Conservation (phyloP, 2,113 vertebrate species). For the Regulus satrapa region DNA sequence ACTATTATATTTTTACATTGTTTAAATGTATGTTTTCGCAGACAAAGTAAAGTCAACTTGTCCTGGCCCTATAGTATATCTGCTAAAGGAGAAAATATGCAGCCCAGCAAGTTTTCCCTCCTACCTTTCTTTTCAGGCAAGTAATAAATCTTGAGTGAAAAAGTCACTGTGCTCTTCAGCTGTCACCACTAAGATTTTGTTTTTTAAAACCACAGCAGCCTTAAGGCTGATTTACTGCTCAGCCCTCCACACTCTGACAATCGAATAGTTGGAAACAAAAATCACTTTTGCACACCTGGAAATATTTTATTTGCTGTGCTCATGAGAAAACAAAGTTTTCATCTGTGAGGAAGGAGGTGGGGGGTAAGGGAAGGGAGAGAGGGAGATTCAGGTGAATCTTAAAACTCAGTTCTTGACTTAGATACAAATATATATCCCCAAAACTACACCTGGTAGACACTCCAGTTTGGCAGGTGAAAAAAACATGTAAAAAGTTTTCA, state of each 20-base stretch:
- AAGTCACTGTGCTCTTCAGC: slow-evolving; percentile 70
- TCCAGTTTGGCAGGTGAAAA: neutral
- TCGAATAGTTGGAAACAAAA: slow-evolving; percentile 57
- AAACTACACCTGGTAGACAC: neutral
- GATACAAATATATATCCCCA: neutral
- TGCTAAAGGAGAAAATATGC: slow-evolving; percentile 66
- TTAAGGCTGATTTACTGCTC: slow-evolving; percentile 73
- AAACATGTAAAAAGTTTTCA: neutral
- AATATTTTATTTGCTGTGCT: slow-evolving; percentile 65
- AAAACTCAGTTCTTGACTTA: neutral
- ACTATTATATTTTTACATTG: slow-evolving; percentile 1
- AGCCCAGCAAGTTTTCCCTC: slow-evolving; percentile 60
- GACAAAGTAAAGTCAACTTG: slow-evolving; percentile 42
- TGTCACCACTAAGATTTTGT: slow-evolving; percentile 63
- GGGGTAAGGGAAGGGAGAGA: neutral
- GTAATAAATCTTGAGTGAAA: slow-evolving; percentile 72
- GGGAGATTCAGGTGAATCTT: slow-evolving; percentile 1
- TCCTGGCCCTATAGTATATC: neutral
- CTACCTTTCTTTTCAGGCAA: slow-evolving; percentile 57
- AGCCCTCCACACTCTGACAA: slow-evolving; percentile 60
- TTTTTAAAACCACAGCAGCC: slow-evolving; percentile 56
- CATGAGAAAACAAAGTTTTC: slow-evolving; percentile 35
- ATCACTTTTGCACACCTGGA: slow-evolving; percentile 67
- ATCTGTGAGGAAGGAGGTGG: neutral
- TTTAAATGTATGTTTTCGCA: slow-evolving; percentile 1